Percentiles rank a stretch among this genome's conserved stretches.
These are phyloP conservation scores for Liopterus haemorrhoidalis DNA, from an alignment of 2,888 invertebrate genomes.

Conservation along the genomic window DNA sequence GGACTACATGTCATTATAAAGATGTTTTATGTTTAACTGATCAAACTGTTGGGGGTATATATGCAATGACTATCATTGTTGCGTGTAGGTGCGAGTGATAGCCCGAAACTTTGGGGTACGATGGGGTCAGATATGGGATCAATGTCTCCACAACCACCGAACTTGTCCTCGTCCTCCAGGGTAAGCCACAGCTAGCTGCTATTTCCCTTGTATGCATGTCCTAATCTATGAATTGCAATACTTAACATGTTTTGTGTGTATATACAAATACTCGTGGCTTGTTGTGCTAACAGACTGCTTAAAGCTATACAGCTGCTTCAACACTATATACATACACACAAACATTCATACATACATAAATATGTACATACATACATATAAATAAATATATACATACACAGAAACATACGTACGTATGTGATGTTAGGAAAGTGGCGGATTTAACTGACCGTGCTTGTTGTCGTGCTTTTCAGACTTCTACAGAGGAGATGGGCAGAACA, in stretches of 20 bases:
- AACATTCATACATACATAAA: too few relatives aligned
- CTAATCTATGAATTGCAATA: too few relatives aligned
- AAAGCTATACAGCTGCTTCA: too few relatives aligned
- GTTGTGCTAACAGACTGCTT: conserved; percentile 23
- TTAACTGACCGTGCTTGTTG: neutral
- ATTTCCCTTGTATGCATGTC: conserved; percentile 44
- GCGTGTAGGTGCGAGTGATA: conserved; percentile 51
- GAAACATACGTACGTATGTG: too few relatives aligned
- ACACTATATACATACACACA: too few relatives aligned
- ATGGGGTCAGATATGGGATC: conserved; percentile 50
- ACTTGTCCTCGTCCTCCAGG: conserved; percentile 50
- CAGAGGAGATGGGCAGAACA: conserved; percentile 68
- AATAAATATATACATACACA: too few relatives aligned
- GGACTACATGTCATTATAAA: too few relatives aligned
- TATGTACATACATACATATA: too few relatives aligned
- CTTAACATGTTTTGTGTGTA: too few relatives aligned
- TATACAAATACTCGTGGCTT: conserved; percentile 37
- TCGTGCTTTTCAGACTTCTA: conserved; percentile 58
- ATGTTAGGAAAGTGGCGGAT: too few relatives aligned
- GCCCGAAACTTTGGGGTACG: conserved; percentile 52
- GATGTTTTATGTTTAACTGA: neutral
- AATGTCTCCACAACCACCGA: conserved; percentile 49
- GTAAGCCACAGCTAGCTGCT: conserved; percentile 51
- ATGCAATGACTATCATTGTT: conserved; percentile 45
- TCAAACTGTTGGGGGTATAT: neutral